Evolutionary conservation across 2,113 vertebrate species (phyloP).

Genomic region (Daphoenositta chrysoptera): DNA sequence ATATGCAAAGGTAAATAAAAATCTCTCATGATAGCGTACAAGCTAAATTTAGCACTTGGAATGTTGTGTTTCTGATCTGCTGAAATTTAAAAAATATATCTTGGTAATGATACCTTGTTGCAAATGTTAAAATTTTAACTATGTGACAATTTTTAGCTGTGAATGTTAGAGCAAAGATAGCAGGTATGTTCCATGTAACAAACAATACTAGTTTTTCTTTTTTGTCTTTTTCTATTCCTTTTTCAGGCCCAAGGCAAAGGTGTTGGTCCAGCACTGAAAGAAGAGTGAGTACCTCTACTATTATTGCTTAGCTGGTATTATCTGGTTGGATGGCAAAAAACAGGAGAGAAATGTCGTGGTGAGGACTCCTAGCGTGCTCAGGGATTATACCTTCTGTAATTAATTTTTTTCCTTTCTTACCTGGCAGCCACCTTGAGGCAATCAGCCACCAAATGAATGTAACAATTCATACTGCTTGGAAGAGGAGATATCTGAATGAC

Average conservation of each 20-base stretch:
- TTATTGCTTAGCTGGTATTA: background rate
- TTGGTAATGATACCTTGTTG: background rate
- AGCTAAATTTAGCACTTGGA: background rate
- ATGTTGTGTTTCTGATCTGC: background rate
- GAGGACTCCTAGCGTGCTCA: background rate
- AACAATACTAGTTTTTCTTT: background rate
- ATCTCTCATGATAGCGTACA: background rate
- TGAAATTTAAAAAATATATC: background rate
- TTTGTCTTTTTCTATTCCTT: background rate
- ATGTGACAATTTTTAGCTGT: background rate
- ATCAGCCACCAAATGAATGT: background rate
- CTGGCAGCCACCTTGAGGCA: background rate
- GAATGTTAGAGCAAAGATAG: background rate
- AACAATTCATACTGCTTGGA: background rate
- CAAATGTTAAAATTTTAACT: background rate
- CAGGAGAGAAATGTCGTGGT: background rate
- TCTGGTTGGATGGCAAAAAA: background rate
- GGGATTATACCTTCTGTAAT: background rate
- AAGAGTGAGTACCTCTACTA: background rate
- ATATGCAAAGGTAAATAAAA: background rate
- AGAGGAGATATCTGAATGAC: background rate
- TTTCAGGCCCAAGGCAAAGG: background rate
- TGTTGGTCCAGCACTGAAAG: background rate
- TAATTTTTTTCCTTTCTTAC: background rate
- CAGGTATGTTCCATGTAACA: background rate